Evolutionary conservation across 1,140 invertebrate species (phyloP), one percentile per base, ranked within the genome.

Genomic region (Mycetomoellerius zeteki): DNA sequence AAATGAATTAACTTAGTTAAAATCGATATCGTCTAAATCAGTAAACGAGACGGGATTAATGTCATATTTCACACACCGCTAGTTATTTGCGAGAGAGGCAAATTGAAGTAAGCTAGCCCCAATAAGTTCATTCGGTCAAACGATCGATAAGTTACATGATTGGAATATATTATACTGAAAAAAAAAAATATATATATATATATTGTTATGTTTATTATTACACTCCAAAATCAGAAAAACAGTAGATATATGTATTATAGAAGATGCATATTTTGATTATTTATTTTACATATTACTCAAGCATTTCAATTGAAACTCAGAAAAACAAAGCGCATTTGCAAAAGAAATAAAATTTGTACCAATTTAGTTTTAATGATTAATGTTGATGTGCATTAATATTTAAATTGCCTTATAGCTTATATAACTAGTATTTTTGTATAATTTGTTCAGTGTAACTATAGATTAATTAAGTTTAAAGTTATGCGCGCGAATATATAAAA

Each of bases 51-150:
- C 56, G 56, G 54, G 85, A 91, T 84, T 90, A 91, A 86, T 72
- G 50, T 56, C 73, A 76, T 90, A 91, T 90, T 91, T 91, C 78
- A 87, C 87, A 86, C 54, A 52, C 27, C 43, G 65, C 52, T 76
- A 58, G 84, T 89, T 89, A 91, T 91, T 87, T 62, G 69, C 76
- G 71, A 60, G 14, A 76, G 60, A 67, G 12, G 60, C 50, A n/a
- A 56, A 87, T 50, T 62, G 30, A 76, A 54, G 69, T 88, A 82
- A 80, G 62, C 60, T 43, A 81, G 52, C 33, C 54, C 65, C 76
- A 80, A 88, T 90, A 90, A 90, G 64, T 90, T 90, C 33, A 90
- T 88, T 90, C 88, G 80, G 86, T 90, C 88, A 71, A 90, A 80
- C 86, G 88, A 88, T 90, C 88, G 84, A 90, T 90, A 89, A 87